These are phyloP conservation scores for Etheostoma spectabile DNA, from an alignment of 2,113 vertebrate genomes.

Conservation along the genomic window DNA sequence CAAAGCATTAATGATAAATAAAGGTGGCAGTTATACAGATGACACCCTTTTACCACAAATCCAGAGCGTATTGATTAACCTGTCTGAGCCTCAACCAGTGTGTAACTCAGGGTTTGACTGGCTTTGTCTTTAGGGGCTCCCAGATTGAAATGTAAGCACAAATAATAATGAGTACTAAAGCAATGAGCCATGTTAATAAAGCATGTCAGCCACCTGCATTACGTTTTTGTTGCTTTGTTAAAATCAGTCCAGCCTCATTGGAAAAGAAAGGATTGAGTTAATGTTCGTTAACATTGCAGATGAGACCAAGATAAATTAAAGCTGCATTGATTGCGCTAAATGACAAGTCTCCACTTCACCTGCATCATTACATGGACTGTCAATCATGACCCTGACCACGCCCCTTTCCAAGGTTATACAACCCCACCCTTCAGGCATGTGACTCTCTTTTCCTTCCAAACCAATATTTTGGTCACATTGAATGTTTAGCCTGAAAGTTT, in stretches of 20 bases:
- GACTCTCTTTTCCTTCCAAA: too few species aligned
- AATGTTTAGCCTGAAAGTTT: too few species aligned
- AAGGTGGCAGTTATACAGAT: constrained; percentile 46
- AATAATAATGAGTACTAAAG: constrained; percentile 45
- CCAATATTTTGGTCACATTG: too few species aligned
- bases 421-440: too few species aligned
- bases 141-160: constrained; percentile 49
- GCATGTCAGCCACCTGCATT: neutral
- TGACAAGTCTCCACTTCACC: too few species aligned
- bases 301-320: neutral
- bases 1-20: constrained; percentile 35
- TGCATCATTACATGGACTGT: too few species aligned
- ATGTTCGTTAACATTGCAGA: too few species aligned
- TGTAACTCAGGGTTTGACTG: constrained; percentile 58
- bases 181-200: constrained; percentile 28
- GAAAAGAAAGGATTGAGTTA: neutral
- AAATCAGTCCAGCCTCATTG: neutral
- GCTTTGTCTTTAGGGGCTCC: constrained; percentile 22
- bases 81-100: constrained; percentile 42
- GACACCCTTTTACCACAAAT: constrained; percentile 31
- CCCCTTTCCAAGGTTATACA: too few species aligned
- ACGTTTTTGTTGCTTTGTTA: neutral
- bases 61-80: constrained; percentile 63
- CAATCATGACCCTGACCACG: too few species aligned
- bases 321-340: neutral